Percentiles rank a stretch among this genome's conserved stretches.
Evolutionary conservation across 2,797 vertebrate genomes (phyloP).

Genomic region (Xiphorhynchus erythropygius): DNA sequence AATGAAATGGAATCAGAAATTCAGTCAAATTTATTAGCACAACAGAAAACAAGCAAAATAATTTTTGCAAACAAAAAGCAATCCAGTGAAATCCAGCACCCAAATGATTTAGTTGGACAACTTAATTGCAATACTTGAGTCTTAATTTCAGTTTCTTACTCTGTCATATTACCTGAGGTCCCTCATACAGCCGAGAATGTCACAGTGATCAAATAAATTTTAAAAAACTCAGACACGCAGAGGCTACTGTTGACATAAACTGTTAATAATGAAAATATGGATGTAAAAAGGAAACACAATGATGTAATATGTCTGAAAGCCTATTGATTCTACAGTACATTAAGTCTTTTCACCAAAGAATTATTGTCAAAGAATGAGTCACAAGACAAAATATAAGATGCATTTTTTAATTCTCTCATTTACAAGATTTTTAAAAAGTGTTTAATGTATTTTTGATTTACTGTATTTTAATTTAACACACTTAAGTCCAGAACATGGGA

Average conservation of each 20-base stretch:
- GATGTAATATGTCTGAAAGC: slow-evolving; percentile 71
- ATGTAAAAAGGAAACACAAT: slow-evolving; percentile 62
- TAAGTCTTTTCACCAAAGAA: slow-evolving; percentile 70
- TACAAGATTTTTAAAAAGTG: background rate
- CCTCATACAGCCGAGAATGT: slow-evolving; percentile 7
- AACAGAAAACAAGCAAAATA: background rate
- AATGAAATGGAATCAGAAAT: background rate
- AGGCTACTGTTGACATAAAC: slow-evolving; percentile 64
- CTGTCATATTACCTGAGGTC: slow-evolving; percentile 7
- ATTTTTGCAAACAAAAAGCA: background rate
- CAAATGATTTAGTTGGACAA: background rate
- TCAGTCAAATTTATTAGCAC: background rate
- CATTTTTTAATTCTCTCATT: slow-evolving; percentile 24
- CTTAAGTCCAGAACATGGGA: background rate
- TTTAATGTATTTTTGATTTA: slow-evolving; percentile 3
- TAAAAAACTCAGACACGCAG: slow-evolving; percentile 27
- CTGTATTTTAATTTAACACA: background rate
- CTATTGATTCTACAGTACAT: slow-evolving; percentile 74
- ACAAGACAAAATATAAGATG: slow-evolving; percentile 60
- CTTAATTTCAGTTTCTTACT: slow-evolving; percentile 21
- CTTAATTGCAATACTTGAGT: background rate
- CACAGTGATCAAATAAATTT: slow-evolving; percentile 64
- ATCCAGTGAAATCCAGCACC: background rate
- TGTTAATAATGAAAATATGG: slow-evolving; percentile 71
- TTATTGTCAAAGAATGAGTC: slow-evolving; percentile 72